phyloP scores from a whole-genome alignment of 2,113 vertebrate genomes.

The Rhinopithecus roxellana region DNA sequence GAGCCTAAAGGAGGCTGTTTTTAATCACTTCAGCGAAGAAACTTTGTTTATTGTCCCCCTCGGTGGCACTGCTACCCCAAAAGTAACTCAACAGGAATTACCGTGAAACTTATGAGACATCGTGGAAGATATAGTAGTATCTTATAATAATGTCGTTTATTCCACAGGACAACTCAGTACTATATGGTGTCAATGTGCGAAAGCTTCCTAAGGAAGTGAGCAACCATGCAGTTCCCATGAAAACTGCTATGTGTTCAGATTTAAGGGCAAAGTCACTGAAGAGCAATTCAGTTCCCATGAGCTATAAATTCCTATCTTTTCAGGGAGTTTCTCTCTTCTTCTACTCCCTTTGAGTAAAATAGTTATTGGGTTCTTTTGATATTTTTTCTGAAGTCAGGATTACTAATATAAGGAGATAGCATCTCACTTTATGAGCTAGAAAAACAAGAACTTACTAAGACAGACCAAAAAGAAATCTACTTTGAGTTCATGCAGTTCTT shows the following conservation, averaged over 20 bases:
- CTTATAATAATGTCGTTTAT: not conserved
- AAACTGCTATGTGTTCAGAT: not conserved
- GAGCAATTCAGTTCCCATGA: not conserved
- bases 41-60: not conserved
- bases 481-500: not conserved
- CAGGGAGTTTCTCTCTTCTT: not conserved
- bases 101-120: not conserved
- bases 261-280: not conserved
- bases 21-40: not conserved
- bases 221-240: not conserved
- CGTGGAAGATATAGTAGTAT: fast-evolving
- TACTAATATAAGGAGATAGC: not conserved
- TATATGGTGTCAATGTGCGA: not conserved
- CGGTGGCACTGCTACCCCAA: not conserved
- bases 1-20: not conserved
- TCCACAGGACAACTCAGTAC: not conserved
- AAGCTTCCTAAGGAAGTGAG: not conserved
- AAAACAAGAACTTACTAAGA: not conserved
- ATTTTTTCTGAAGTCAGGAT: not conserved
- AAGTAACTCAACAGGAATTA: conserved; percentile 1
- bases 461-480: not conserved
- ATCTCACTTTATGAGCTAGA: not conserved
- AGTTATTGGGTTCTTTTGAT: not conserved
- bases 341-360: not conserved
- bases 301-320: not conserved